A percentile compares a stretch with the other conserved stretches of the same genome.
Evolutionary conservation across 2,797 vertebrate genomes (phyloP).

Genomic region (Halcyon badia): DNA sequence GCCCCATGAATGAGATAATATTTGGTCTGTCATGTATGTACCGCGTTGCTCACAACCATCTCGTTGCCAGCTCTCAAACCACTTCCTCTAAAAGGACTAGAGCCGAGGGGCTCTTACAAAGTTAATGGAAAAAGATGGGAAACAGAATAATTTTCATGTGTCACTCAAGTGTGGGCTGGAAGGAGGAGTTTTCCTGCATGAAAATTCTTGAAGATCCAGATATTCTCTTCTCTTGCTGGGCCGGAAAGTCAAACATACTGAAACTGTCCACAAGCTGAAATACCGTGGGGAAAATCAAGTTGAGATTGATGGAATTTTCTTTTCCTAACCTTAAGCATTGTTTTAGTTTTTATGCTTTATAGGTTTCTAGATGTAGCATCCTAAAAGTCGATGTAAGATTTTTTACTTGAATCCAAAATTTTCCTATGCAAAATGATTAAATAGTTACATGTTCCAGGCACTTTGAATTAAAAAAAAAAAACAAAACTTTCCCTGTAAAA

Average conservation of each 20-base stretch:
- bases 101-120: background rate
- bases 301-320: background rate
- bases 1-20: background rate
- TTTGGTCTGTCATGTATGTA: background rate
- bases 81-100: background rate
- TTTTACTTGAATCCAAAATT: background rate
- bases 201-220: too few species aligned
- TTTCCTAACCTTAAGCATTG: background rate
- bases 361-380: background rate
- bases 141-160: fast-evolving
- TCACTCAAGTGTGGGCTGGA: background rate
- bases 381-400: background rate
- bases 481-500: background rate
- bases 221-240: too few species aligned
- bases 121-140: background rate
- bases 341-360: background rate
- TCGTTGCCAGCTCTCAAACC: background rate
- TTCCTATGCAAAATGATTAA: background rate
- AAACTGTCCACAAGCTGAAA: background rate
- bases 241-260: background rate
- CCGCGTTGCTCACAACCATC: background rate
- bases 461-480: background rate
- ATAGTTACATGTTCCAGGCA: background rate
- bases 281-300: background rate
- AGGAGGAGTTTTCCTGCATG: background rate